Percentiles rank a stretch among this genome's conserved stretches.
Evolutionary conservation across 2,888 invertebrate genomes (phyloP).

Genomic region (Lamellibrachia satsuma): DNA sequence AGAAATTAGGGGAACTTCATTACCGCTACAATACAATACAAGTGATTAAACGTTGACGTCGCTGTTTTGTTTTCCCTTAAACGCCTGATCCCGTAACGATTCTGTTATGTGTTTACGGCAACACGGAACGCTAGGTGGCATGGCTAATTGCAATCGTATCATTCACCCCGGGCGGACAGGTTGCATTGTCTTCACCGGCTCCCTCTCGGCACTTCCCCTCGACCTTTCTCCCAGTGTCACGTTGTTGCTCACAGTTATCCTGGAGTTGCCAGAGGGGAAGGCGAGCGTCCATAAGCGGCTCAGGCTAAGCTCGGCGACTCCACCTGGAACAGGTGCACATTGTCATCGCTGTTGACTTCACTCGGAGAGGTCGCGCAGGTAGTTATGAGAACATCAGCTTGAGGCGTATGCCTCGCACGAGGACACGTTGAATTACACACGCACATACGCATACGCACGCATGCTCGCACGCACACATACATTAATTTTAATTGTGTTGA

Average conservation of each 20-base stretch:
- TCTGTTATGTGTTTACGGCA: not conserved
- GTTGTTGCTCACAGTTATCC: not conserved
- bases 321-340: not conserved
- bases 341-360: not conserved
- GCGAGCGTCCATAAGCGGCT: not conserved
- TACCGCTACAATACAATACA: not conserved
- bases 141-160: not conserved
- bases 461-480: not conserved
- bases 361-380: not conserved
- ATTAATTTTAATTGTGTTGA: not conserved
- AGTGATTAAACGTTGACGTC: not conserved
- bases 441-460: not conserved
- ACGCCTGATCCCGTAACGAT: conserved; percentile 17
- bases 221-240: not conserved
- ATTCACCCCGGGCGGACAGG: not conserved
- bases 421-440: not conserved
- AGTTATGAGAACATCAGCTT: not conserved
- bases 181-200: not conserved
- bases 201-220: not conserved
- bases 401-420: not conserved
- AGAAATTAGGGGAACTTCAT: not conserved
- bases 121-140: not conserved
- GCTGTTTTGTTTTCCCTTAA: not conserved
- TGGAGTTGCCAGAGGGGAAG: not conserved
- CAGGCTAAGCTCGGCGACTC: not conserved